phyloP scores from a whole-genome alignment of 2,888 invertebrate species.

The Tipula confusa region DNA sequence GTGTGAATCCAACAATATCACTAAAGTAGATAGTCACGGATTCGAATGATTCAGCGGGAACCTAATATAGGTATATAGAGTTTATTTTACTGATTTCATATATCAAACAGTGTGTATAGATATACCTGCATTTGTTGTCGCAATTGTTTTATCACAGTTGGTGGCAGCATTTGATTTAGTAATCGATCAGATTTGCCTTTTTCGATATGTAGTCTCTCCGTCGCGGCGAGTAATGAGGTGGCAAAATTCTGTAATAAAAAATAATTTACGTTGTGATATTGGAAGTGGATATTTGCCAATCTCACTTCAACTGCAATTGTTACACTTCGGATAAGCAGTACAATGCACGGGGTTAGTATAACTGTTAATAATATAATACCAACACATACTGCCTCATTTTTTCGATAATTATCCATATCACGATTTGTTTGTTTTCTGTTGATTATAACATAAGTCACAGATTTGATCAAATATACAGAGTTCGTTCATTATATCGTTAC shows the following conservation, averaged over 20 bases:
- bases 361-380: slow-evolving; percentile 52
- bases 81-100: too few relatives aligned
- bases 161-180: slow-evolving; percentile 56
- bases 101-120: too few relatives aligned
- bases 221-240: slow-evolving; percentile 52
- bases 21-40: slow-evolving; percentile 68
- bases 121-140: slow-evolving; percentile 53
- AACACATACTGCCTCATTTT: slow-evolving; percentile 51
- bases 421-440: slow-evolving; percentile 49
- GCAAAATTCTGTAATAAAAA: slow-evolving; percentile 50
- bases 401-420: slow-evolving; percentile 52
- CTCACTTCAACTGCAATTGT: slow-evolving; percentile 56
- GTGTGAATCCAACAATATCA: slow-evolving; percentile 66
- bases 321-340: slow-evolving; percentile 53
- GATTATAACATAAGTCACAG: slow-evolving; percentile 33
- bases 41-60: slow-evolving; percentile 62
- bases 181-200: slow-evolving; percentile 58
- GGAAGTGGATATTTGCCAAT: background rate
- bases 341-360: slow-evolving; percentile 53
- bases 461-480: too few relatives aligned
- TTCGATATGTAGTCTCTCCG: slow-evolving; percentile 53
- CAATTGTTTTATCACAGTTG: slow-evolving; percentile 54
- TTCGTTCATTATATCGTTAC: too few relatives aligned
- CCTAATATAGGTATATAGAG: slow-evolving; percentile 44
- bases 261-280: background rate